Evolutionary conservation across 2,797 vertebrate genomes (phyloP), one percentile per base, ranked within the genome.

Genomic region (Gymnocypris eckloni): DNA sequence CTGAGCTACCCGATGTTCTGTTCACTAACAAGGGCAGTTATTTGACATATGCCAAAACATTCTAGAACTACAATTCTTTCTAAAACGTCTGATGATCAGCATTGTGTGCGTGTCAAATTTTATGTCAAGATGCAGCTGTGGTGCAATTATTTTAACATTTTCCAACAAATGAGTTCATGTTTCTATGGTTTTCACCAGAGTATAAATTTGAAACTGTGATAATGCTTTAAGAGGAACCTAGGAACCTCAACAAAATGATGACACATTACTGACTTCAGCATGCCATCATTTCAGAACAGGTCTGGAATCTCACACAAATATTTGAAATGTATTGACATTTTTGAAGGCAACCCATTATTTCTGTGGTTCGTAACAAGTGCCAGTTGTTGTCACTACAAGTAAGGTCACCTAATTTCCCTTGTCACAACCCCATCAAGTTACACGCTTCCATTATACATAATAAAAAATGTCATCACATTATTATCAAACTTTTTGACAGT

Each of bases 1-100:
- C 16, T 28, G 61, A 48, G 79, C 41, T 72, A 25, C 70, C 41
- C 50, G n/a, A 59, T 33, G 41, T 22, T 80, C 43, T 81, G 1
- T 66, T 50, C 25, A 48, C 59, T 69, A 81, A 69, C 79, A 81
- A 67, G 61, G 61, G 28, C 41, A 81, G 12, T 66, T 43, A 81
- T 81, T 43, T 81, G 56, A 66, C 15, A 67, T 7, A 50, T 67
- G 79, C 5, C 61, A 81, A 67, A 67, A 67, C 25, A 69, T 59
- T 66, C n/a, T 25, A 2, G 9, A 66, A 45, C 56, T 25, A 13
- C 9, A n/a, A 2, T 4, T 11, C 59, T 48, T 28, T 20, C 20
- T 25, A 48, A 28, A 61, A 15, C n/a, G 12, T 79, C 39, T 3
- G 39, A 66, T 64, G 7, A 79, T 79, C 37, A 66, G 4, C 13